Conservation (phyloP, 2,113 vertebrate species). For the Cinclus mexicanus region DNA sequence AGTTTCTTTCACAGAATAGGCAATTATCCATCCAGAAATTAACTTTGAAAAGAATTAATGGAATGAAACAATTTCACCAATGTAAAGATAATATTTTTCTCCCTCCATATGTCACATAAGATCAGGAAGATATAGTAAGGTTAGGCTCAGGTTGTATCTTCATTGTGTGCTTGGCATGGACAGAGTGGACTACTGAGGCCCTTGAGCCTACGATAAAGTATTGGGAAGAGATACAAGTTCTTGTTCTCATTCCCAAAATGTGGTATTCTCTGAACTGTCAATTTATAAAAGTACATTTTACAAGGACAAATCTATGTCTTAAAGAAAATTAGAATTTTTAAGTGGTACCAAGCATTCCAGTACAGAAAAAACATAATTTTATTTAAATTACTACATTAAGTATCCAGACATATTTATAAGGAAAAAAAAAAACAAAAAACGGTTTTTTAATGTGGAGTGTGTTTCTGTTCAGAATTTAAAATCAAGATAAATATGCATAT, state of each 20-base stretch:
- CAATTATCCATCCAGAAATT: background rate
- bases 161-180: background rate
- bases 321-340: background rate
- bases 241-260: background rate
- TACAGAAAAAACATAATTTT: background rate
- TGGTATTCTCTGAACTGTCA: background rate
- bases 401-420: background rate
- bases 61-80: background rate
- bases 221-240: background rate
- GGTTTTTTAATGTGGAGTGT: rapidly evolving
- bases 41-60: background rate
- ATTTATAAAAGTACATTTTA: background rate
- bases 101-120: background rate
- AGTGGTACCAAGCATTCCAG: background rate
- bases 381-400: background rate
- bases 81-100: background rate
- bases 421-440: background rate
- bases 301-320: background rate
- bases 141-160: background rate
- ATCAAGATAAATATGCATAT: background rate
- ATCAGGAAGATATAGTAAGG: background rate
- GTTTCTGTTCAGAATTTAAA: background rate
- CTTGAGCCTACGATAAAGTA: background rate
- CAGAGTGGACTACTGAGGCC: background rate
- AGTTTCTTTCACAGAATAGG: background rate